A percentile compares a stretch with the other conserved stretches of the same genome.
These are phyloP conservation scores for Sinohyriopsis cumingii DNA, from an alignment of 2,888 invertebrate species.

Conservation along the genomic window DNA sequence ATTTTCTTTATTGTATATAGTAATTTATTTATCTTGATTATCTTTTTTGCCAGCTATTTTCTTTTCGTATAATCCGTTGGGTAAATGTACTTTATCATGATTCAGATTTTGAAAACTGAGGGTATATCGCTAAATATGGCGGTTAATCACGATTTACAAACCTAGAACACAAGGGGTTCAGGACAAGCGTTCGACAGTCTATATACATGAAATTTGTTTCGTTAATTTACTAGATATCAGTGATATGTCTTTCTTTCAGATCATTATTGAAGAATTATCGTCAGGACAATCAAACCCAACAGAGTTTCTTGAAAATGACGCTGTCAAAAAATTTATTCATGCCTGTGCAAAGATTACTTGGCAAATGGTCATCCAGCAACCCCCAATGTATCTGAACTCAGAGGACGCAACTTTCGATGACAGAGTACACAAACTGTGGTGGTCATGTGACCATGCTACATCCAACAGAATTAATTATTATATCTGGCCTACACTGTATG, in stretches of 20 bases:
- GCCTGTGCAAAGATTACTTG: constrained; percentile 51
- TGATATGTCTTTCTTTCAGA: constrained; percentile 36
- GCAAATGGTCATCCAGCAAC: constrained; percentile 65
- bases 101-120: too few species aligned
- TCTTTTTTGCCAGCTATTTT: too few species aligned
- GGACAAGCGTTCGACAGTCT: background rate
- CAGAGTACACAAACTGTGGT: constrained; percentile 61
- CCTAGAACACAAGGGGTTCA: too few species aligned
- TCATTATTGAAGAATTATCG: constrained; percentile 25
- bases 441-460: constrained; percentile 60
- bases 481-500: constrained; percentile 63
- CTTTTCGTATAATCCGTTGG: too few species aligned
- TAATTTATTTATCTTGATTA: too few species aligned
- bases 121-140: too few species aligned
- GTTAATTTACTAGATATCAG: background rate
- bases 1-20: too few species aligned
- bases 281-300: constrained; percentile 19
- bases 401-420: constrained; percentile 52
- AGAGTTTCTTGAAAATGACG: constrained; percentile 15
- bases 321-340: background rate
- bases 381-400: constrained; percentile 53
- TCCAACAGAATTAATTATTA: constrained; percentile 54
- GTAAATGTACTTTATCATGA: too few species aligned
- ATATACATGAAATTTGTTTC: background rate
- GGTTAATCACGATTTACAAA: too few species aligned